Conservation (phyloP, 2,113 vertebrate genomes). For the Eublepharis macularius region DNA sequence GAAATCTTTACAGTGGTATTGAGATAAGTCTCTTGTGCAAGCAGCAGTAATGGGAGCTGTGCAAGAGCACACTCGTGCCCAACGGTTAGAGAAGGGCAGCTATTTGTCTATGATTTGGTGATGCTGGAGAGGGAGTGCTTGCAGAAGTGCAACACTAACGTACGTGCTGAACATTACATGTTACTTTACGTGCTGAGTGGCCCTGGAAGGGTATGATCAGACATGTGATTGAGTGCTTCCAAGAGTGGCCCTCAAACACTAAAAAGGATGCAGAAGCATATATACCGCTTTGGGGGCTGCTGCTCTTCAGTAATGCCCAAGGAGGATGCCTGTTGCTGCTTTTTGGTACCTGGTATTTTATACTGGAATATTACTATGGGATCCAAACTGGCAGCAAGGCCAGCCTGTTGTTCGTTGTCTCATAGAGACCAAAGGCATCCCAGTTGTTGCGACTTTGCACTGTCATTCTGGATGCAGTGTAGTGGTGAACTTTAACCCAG, state of each 20-base stretch:
- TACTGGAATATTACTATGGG: not conserved
- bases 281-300: not conserved
- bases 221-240: conserved; percentile 5
- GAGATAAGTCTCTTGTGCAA: not conserved
- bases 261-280: not conserved
- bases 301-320: not conserved
- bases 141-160: conserved; percentile 29
- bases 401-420: not conserved
- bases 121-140: conserved; percentile 18
- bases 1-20: not conserved
- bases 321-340: not conserved
- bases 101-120: not conserved
- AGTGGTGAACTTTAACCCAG: not conserved
- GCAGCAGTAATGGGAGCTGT: not conserved
- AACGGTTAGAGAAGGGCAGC: not conserved
- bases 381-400: not conserved
- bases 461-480: not conserved
- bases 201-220: conserved; percentile 18
- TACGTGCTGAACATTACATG: conserved; percentile 48
- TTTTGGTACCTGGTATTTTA: not conserved
- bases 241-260: not conserved
- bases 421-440: not conserved
- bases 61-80: not conserved
- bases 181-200: conserved; percentile 36
- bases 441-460: not conserved